phyloP scores from a whole-genome alignment of 2,888 invertebrate species.

The Pteria penguin region DNA sequence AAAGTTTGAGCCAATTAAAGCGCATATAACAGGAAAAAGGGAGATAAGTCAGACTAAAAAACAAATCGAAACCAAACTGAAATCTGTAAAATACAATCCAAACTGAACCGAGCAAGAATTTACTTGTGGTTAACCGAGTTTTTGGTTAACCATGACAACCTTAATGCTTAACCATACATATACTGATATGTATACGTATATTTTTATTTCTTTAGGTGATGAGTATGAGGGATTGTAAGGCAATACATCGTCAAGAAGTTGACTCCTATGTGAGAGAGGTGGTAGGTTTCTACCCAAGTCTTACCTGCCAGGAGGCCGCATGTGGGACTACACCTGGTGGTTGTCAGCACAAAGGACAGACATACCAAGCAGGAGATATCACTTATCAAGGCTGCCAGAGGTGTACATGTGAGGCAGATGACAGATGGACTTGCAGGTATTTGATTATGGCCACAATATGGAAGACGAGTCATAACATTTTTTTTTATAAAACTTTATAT shows the following conservation, averaged over 20 bases:
- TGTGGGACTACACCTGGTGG: constrained; percentile 54
- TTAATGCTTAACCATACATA: no score
- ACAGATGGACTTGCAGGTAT: constrained; percentile 70
- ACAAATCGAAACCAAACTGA: no score
- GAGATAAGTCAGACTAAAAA: no score
- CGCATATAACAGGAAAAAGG: no score
- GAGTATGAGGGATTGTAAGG: constrained; percentile 56
- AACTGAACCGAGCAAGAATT: no score
- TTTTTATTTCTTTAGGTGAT: constrained; percentile 23
- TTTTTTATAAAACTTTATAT: no score
- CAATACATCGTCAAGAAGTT: constrained; percentile 54
- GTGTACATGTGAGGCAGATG: constrained; percentile 67
- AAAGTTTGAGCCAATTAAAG: no score
- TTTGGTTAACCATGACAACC: no score
- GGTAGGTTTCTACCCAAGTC: constrained; percentile 64
- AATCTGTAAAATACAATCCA: no score
- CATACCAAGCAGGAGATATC: constrained; percentile 59
- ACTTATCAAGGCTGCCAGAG: constrained; percentile 68
- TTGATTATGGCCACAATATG: constrained; percentile 4
- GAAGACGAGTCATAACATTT: no score
- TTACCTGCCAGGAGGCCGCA: constrained; percentile 65
- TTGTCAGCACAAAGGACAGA: constrained; percentile 62
- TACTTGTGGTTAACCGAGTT: no score
- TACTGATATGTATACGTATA: no score
- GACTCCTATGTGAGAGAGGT: constrained; percentile 58